These are phyloP conservation scores for Telmatherina bonti DNA, from an alignment of 2,797 vertebrate genomes.

Conservation along the genomic window DNA sequence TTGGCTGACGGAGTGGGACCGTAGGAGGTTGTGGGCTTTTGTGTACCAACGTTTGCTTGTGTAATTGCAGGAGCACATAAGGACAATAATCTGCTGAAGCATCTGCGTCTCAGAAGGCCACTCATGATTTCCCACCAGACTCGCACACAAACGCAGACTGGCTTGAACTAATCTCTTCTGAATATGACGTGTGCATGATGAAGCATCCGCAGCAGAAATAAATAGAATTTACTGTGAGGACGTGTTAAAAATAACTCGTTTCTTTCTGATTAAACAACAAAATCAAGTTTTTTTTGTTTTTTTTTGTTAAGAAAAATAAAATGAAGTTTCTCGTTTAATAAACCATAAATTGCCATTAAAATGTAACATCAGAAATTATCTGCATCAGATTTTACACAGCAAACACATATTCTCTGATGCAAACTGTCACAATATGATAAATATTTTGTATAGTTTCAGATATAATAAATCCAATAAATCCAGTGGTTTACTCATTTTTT, in stretches of 20 bases:
- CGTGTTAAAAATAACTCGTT: background rate
- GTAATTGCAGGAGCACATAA: constrained; percentile 30
- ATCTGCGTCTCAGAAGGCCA: constrained; percentile 56
- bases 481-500: no score
- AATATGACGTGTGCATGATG: background rate
- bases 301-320: background rate
- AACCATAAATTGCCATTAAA: background rate
- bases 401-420: no score
- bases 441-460: no score
- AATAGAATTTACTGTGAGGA: background rate
- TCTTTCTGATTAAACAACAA: background rate
- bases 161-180: constrained; percentile 3
- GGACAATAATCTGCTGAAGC: constrained; percentile 61
- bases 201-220: background rate
- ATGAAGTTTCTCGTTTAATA: no score
- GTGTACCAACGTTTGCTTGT: background rate
- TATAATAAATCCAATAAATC: no score
- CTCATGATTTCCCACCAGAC: constrained; percentile 48
- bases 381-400: no score
- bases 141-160: background rate
- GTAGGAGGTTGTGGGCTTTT: background rate
- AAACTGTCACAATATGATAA: no score
- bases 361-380: no score
- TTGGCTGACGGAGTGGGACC: background rate
- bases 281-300: no score